Conservation (phyloP, 2,888 invertebrate species). For the Aelia acuminata region DNA sequence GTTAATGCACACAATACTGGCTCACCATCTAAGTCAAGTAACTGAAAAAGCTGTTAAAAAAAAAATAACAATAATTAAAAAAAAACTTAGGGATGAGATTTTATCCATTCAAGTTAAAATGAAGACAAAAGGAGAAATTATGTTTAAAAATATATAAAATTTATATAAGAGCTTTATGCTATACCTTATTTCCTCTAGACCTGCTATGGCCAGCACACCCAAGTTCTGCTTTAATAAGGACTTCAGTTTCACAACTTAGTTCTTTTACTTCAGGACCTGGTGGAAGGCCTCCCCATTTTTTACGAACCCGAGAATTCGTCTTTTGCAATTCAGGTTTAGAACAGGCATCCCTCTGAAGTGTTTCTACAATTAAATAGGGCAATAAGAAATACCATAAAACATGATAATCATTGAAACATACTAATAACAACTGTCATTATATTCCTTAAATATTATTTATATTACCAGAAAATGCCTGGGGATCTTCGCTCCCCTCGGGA, state of each 20-base stretch:
- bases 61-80: not conserved
- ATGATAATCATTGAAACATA: not conserved
- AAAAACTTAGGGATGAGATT: not conserved
- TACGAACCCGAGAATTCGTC: conserved; percentile 5
- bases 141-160: not conserved
- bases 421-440: too few relatives aligned
- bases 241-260: conserved; percentile 49
- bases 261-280: conserved; percentile 56
- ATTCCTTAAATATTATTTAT: too few relatives aligned
- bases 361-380: conserved; percentile 12
- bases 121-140: not conserved
- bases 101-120: not conserved
- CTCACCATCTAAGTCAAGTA: conserved; percentile 52
- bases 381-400: not conserved
- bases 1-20: conserved; percentile 55
- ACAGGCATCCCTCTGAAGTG: conserved; percentile 38
- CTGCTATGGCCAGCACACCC: conserved; percentile 2
- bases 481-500: conserved; percentile 64
- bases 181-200: conserved; percentile 35
- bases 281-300: conserved; percentile 54
- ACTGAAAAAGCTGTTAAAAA: conserved; percentile 48
- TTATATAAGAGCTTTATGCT: not conserved
- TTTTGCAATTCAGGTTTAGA: conserved; percentile 13
- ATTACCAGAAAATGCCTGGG: conserved; percentile 59
- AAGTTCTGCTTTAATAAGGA: conserved; percentile 48